phyloP scores from a whole-genome alignment of 2,113 vertebrate species.

The Marmota flaviventris region DNA sequence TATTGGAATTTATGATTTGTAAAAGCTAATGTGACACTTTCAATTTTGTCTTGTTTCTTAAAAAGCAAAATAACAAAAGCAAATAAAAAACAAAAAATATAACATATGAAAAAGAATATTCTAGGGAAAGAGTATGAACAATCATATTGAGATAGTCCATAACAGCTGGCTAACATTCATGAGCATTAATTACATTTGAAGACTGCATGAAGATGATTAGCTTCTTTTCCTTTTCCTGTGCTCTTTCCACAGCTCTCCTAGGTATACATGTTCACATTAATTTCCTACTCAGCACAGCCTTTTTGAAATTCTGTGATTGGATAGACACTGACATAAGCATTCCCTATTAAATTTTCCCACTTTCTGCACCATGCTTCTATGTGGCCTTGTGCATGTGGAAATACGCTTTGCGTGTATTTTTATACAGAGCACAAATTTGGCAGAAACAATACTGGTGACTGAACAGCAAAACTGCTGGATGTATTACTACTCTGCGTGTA shows the following conservation, averaged over 20 bases:
- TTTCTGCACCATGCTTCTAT: background rate
- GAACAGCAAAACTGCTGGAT: background rate
- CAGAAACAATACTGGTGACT: background rate
- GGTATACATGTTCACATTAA: background rate
- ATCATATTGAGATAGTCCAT: background rate
- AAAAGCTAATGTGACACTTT: background rate
- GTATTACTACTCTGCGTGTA: background rate
- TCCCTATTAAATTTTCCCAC: background rate
- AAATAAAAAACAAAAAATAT: background rate
- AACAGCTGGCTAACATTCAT: background rate
- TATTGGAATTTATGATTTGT: background rate
- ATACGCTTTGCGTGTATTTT: background rate
- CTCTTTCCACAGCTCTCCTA: background rate
- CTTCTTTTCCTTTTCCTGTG: background rate
- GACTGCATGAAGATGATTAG: background rate
- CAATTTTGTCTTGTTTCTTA: background rate
- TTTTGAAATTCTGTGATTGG: background rate
- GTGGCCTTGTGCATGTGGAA: background rate
- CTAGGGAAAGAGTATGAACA: background rate
- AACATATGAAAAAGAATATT: background rate
- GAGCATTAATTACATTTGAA: background rate
- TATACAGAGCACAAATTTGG: background rate
- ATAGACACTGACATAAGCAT: background rate
- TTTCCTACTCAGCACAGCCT: too few relatives aligned
- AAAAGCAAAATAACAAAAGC: background rate